Percentiles rank a stretch among this genome's conserved stretches.
Conservation (phyloP, 2,113 vertebrate genomes). For the Syngnathoides biaculeatus region DNA sequence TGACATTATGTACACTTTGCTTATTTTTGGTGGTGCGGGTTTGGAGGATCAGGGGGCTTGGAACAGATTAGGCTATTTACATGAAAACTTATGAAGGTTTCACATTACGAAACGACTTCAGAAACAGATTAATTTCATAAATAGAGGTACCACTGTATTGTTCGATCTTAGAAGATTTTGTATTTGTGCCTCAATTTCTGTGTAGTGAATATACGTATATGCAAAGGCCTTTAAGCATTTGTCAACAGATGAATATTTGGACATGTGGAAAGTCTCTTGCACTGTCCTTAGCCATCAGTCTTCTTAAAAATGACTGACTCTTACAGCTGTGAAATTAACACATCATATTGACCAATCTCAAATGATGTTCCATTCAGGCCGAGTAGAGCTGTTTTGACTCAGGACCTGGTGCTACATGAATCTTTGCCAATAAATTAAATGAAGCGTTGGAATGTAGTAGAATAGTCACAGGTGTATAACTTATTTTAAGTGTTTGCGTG, state of each 20-base stretch:
- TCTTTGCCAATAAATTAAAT: constrained; percentile 3
- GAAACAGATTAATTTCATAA: too few species aligned
- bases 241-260: background rate
- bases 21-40: too few species aligned
- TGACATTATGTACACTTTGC: too few species aligned
- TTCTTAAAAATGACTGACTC: constrained; percentile 17
- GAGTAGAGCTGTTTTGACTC: constrained; percentile 20
- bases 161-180: background rate
- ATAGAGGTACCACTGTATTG: too few species aligned
- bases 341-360: constrained; percentile 20
- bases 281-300: background rate
- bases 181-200: background rate
- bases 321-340: constrained; percentile 33
- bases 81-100: too few species aligned
- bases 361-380: constrained; percentile 29
- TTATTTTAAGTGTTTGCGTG: constrained; percentile 1
- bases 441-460: background rate
- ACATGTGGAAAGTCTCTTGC: background rate
- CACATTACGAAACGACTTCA: too few species aligned
- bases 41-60: too few species aligned
- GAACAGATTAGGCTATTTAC: too few species aligned
- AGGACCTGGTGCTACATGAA: constrained; percentile 14
- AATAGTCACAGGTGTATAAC: background rate
- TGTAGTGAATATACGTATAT: background rate
- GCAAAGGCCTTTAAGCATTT: background rate